Conservation (phyloP, 2,113 vertebrate species). For the Oncorhynchus clarkii region DNA sequence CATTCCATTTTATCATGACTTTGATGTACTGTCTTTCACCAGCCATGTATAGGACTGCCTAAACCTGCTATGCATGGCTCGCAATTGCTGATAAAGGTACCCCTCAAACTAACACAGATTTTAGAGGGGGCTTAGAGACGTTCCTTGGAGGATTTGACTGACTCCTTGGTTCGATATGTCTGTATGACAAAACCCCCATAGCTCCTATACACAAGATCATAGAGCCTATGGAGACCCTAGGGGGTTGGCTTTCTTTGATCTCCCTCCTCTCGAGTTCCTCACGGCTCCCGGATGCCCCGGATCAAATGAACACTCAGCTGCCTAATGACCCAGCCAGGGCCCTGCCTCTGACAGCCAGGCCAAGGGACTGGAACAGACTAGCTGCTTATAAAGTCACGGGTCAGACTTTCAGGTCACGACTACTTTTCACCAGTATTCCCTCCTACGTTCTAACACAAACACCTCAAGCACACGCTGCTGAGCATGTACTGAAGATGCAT, state of each 20-base stretch:
- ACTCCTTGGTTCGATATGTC: neutral
- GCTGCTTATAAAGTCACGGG: constrained; percentile 22
- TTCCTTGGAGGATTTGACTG: neutral
- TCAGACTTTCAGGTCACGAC: constrained; percentile 21
- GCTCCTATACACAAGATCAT: constrained; percentile 20
- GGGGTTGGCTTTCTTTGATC: constrained; percentile 42
- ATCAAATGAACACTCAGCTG: constrained; percentile 50
- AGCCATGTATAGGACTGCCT: too few relatives aligned
- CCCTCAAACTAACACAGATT: neutral
- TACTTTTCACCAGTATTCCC: neutral
- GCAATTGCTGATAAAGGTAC: neutral
- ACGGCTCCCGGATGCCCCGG: constrained; percentile 34
- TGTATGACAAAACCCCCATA: constrained; percentile 19
- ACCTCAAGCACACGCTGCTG: neutral
- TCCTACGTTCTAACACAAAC: neutral
- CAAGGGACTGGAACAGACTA: constrained; percentile 7
- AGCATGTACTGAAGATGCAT: neutral
- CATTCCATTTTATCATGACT: neutral
- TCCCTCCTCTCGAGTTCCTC: constrained; percentile 12
- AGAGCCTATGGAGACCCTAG: constrained; percentile 4
- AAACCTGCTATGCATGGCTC: neutral
- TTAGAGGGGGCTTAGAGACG: neutral
- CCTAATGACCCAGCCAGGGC: constrained; percentile 43
- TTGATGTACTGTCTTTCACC: neutral
- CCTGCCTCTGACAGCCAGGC: constrained; percentile 28